Evolutionary conservation across 2,113 vertebrate genomes (phyloP).

Genomic region (Struthidea cinerea): DNA sequence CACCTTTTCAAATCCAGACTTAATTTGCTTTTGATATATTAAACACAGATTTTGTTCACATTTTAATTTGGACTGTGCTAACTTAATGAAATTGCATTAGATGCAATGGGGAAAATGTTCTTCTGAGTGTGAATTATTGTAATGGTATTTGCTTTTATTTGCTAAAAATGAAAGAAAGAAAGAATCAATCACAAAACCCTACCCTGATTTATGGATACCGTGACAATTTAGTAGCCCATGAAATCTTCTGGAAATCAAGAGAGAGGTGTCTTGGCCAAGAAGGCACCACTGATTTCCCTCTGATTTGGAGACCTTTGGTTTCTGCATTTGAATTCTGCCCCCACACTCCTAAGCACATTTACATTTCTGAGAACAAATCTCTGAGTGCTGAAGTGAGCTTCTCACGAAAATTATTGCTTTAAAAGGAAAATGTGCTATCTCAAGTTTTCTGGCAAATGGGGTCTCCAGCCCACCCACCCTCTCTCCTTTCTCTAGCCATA

Average conservation of each 20-base stretch:
- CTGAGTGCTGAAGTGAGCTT: background rate
- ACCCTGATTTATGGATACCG: background rate
- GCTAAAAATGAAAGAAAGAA: background rate
- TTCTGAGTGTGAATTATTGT: background rate
- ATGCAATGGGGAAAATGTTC: background rate
- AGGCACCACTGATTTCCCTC: background rate
- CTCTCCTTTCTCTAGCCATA: background rate
- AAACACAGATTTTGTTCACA: background rate
- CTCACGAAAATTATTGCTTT: background rate
- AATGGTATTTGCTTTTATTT: background rate
- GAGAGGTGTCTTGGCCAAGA: background rate
- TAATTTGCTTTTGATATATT: conserved; percentile 34
- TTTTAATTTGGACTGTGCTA: conserved; percentile 19
- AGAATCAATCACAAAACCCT: background rate
- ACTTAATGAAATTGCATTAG: background rate
- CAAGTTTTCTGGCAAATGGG: background rate
- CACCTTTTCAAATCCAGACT: conserved; percentile 16
- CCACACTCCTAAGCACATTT: background rate
- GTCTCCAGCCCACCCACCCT: background rate
- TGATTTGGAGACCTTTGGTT: background rate
- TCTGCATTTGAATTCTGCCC: background rate
- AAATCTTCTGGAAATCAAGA: background rate
- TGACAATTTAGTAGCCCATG: background rate
- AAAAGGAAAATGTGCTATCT: background rate
- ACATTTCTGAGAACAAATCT: background rate